Conservation (phyloP, 2,113 vertebrate species). For the Sylvia atricapilla region DNA sequence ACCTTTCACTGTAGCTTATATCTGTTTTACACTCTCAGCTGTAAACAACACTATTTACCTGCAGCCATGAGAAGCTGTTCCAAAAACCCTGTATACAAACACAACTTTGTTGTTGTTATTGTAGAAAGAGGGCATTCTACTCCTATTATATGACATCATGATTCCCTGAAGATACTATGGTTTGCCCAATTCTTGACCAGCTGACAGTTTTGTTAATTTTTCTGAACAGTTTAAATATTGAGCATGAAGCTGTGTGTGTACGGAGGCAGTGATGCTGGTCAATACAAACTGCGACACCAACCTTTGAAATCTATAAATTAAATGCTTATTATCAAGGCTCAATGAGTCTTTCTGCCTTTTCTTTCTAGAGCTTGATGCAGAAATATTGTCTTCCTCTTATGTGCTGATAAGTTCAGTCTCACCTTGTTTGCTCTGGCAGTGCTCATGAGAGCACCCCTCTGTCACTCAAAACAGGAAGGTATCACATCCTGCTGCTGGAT, state of each 20-base stretch:
- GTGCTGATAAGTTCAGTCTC: background rate
- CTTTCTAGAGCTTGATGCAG: background rate
- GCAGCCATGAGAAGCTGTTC: background rate
- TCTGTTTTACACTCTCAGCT: background rate
- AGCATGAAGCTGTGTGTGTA: background rate
- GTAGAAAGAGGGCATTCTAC: background rate
- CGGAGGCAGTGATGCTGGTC: background rate
- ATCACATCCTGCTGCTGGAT: background rate
- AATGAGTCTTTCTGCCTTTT: background rate
- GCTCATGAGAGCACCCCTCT: background rate
- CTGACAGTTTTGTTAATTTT: background rate
- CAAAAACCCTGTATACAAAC: background rate
- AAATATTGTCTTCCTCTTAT: background rate
- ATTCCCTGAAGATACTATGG: background rate
- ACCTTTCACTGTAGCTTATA: background rate
- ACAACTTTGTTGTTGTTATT: background rate
- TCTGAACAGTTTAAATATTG: background rate
- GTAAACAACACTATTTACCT: background rate
- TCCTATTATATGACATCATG: background rate
- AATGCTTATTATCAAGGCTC: background rate
- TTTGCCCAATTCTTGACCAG: background rate
- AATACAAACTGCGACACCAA: background rate
- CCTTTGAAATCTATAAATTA: background rate
- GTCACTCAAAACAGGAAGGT: background rate
- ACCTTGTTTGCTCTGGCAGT: background rate